phyloP scores from a whole-genome alignment of 1,140 invertebrate genomes.

The Procambarus virginalis region DNA sequence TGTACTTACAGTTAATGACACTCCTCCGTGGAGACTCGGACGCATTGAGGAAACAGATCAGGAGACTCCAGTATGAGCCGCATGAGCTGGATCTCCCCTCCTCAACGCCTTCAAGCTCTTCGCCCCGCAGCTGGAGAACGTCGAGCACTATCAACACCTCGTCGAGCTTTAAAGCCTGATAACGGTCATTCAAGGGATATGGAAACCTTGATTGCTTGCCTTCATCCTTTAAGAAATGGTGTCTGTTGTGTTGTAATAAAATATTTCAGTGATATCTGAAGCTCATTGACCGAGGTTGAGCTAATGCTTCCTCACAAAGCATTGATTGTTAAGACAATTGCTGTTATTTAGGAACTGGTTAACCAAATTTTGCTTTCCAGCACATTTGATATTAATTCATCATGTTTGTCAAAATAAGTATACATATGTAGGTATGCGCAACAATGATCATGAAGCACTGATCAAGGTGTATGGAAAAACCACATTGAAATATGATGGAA shows the following conservation, averaged over 20 bases:
- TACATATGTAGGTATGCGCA: too few species aligned
- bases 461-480: too few species aligned
- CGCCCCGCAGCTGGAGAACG: slow-evolving; percentile 60
- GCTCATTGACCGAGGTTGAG: neutral
- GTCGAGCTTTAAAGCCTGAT: slow-evolving; percentile 43
- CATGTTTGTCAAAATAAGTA: too few species aligned
- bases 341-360: neutral
- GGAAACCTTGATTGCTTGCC: neutral
- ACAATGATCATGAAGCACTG: too few species aligned
- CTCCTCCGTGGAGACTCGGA: slow-evolving; percentile 86
- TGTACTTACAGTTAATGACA: slow-evolving; percentile 80
- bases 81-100: slow-evolving; percentile 60
- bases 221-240: neutral
- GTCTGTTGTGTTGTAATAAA: slow-evolving; percentile 2
- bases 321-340: neutral
- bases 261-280: neutral
- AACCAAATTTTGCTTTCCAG: slow-evolving; percentile 10
- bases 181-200: neutral
- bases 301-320: neutral
- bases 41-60: slow-evolving; percentile 87
- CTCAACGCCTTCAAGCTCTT: slow-evolving; percentile 66
- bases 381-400: neutral
- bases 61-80: slow-evolving; percentile 84
- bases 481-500: too few species aligned
- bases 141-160: slow-evolving; percentile 46